Percentiles rank a stretch among this genome's conserved stretches.
These are phyloP conservation scores for Pristionchus arcanus DNA, from an alignment of 2,888 invertebrate genomes.

Conservation along the genomic window DNA sequence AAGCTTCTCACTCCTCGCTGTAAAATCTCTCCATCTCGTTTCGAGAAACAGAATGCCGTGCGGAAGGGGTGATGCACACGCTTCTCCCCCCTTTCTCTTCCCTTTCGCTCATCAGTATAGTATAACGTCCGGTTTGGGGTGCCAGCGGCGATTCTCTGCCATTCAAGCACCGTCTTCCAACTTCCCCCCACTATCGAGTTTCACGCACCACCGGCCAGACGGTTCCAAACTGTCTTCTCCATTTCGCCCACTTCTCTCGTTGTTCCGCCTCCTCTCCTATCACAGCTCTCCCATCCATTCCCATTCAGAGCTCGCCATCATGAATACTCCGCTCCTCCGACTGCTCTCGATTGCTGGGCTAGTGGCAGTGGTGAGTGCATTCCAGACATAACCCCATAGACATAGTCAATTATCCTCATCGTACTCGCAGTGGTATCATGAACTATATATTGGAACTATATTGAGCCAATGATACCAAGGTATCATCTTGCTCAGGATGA, in stretches of 20 bases:
- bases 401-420: too few species aligned
- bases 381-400: neutral
- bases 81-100: neutral
- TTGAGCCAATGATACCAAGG: too few species aligned
- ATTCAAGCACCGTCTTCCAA: neutral
- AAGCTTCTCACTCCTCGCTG: neutral
- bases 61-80: neutral
- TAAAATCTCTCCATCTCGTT: neutral
- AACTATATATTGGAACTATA: too few species aligned
- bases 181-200: constrained; percentile 32
- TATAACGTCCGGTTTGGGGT: constrained; percentile 45
- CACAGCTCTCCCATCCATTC: neutral
- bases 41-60: constrained; percentile 9
- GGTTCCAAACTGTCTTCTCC: constrained; percentile 12
- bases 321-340: constrained; percentile 13
- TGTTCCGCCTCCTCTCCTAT: constrained; percentile 32
- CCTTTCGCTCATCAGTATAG: constrained; percentile 32
- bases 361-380: neutral
- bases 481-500: too few species aligned
- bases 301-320: constrained; percentile 26
- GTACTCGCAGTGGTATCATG: neutral
- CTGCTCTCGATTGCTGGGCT: neutral
- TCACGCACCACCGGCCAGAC: neutral
- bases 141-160: neutral
- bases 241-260: neutral